Conservation (phyloP, 2,113 vertebrate genomes). For the Pseudorectes ferrugineus region DNA sequence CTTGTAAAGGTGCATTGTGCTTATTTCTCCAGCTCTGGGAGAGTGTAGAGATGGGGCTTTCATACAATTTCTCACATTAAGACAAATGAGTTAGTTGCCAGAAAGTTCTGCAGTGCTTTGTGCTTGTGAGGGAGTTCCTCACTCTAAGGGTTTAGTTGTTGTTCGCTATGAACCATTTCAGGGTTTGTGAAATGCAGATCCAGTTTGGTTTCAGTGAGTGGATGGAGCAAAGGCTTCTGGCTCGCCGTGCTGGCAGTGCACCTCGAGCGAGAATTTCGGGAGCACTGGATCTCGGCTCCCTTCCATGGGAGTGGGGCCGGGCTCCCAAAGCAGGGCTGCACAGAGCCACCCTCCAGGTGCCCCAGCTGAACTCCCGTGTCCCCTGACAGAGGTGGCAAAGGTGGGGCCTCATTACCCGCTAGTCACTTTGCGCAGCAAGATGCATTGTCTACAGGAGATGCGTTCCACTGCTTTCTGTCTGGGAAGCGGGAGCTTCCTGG, state of each 20-base stretch:
- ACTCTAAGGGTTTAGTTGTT: neutral
- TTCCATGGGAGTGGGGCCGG: rapidly evolving
- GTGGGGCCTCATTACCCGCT: rapidly evolving
- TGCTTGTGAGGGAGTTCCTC: neutral
- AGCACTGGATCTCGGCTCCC: rapidly evolving
- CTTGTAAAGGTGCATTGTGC: neutral
- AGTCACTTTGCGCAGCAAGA: neutral
- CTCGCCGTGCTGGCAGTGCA: rapidly evolving
- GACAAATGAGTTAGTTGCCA: neutral
- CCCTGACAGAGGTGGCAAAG: neutral
- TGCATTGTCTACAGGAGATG: rapidly evolving
- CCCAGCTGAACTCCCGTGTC: neutral
- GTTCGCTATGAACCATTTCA: rapidly evolving
- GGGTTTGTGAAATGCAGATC: neutral
- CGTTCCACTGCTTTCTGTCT: neutral
- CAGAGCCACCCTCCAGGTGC: neutral
- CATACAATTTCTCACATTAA: neutral
- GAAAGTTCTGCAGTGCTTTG: neutral
- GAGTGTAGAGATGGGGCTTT: neutral
- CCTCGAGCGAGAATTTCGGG: rapidly evolving
- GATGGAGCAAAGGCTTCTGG: neutral
- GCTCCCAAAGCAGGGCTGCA: neutral
- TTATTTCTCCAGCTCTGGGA: neutral
- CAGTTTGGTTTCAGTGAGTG: too few species aligned
- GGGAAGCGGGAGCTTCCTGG: neutral